Evolutionary conservation across 2,797 vertebrate genomes (phyloP), one percentile per base, ranked within the genome.

Genomic region (Sebastes glaucus): DNA sequence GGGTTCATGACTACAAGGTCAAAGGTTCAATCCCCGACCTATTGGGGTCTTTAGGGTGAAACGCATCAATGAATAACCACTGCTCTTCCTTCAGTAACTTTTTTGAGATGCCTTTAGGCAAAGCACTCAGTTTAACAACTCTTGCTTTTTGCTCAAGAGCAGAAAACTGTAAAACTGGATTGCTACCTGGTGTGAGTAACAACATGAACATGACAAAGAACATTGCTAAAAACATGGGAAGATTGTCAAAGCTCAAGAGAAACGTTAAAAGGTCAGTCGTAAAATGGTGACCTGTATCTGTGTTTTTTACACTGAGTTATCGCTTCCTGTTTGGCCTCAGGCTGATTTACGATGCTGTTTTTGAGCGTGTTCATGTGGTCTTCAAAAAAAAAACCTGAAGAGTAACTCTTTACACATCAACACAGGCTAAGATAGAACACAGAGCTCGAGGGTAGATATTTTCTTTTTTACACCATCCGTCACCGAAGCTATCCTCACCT

Each of bases 271-370:
- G 77, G 72, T 78, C 56, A 14, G 22, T 71, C 5, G 4, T 82
- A 64, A 78, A 87, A 81, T 5, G 4, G 7, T 42, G 53, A 79
- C 66, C 53, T 52, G 16, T 66, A 53, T 25, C 46, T 25, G 59
- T 56, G 62, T 62, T 25, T 64, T 30, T 59, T 13, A 10, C 77
- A 68, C 35, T 27, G 53, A 66, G 53, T 74, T 56, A 66, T 77
- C 57, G 59, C 75, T 72, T 80, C 52, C 30, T 52, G 46, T 69
- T 33, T 14, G 55, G 42, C 75, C 56, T 64, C 46, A 11, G 10
- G 57, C 65, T 86, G 78, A 84, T 88, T 86, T 87, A 83, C 2
- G 23, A 70, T 20, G 35, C 61, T 78, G 68, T 79, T 32, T 46
- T 59, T 30, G 1, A 79, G 14, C 46, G 38, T 74, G 80, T 75